phyloP scores from a whole-genome alignment of 2,888 invertebrate genomes.

The Agonopterix heracliana region DNA sequence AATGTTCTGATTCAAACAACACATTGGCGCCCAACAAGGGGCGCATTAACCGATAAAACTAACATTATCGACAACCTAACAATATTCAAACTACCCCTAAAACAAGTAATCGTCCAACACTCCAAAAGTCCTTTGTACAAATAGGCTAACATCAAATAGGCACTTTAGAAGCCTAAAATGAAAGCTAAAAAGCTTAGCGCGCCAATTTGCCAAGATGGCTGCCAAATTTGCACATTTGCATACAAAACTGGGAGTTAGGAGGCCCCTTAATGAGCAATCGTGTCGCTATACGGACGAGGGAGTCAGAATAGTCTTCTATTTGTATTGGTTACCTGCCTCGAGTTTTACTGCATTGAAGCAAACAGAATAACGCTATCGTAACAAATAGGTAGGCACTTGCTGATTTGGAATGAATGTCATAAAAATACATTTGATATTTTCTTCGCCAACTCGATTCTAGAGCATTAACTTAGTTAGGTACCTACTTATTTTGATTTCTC shows the following conservation, averaged over 20 bases:
- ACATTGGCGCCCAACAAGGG: too few species aligned
- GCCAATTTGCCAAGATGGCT: constrained; percentile 28
- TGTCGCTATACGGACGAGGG: constrained; percentile 7
- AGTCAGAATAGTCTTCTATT: not conserved
- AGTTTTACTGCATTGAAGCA: not conserved
- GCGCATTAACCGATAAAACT: too few species aligned
- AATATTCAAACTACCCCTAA: not conserved
- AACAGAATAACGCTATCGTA: too few species aligned
- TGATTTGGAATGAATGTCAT: too few species aligned
- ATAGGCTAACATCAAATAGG: constrained; percentile 10
- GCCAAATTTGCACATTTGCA: constrained; percentile 30
- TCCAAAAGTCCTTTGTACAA: constrained; percentile 4
- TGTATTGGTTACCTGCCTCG: not conserved
- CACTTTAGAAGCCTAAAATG: constrained; percentile 17
- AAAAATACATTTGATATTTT: too few species aligned
- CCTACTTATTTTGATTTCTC: too few species aligned
- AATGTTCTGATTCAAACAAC: too few species aligned
- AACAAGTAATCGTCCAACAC: not conserved
- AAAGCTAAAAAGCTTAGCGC: constrained; percentile 18
- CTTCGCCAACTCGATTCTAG: too few species aligned
- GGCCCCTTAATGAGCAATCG: constrained; percentile 15
- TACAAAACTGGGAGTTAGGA: constrained; percentile 26
- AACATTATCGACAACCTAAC: not conserved
- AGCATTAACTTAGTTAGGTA: too few species aligned
- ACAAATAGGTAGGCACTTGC: too few species aligned